Percentiles rank a stretch among this genome's conserved stretches.
Evolutionary conservation across 2,113 vertebrate species (phyloP).

Genomic region (Hipposideros armiger): DNA sequence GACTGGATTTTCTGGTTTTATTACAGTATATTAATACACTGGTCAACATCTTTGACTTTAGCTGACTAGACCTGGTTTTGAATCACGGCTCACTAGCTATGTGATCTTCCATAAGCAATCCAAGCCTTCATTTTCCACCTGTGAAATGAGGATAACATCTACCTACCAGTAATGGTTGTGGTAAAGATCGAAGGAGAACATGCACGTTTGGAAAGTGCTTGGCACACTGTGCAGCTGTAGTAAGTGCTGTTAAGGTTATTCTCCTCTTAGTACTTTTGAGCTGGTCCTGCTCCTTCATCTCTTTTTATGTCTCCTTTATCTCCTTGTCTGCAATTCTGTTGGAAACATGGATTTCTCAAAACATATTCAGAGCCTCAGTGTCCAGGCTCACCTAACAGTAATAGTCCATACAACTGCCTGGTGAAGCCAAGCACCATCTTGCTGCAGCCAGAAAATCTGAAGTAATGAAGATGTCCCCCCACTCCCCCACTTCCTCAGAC

Average conservation of each 20-base stretch:
- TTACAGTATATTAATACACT: background rate
- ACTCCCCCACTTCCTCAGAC: too few species aligned
- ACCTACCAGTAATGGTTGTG: background rate
- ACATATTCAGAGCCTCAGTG: background rate
- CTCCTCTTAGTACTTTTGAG: background rate
- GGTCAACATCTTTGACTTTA: background rate
- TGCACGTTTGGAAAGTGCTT: background rate
- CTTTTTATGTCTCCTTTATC: background rate
- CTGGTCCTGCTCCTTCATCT: background rate
- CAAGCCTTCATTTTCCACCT: background rate
- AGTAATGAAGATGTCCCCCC: background rate
- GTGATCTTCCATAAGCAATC: background rate
- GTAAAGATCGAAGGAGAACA: background rate
- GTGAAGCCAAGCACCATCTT: background rate
- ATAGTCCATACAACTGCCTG: accelerated
- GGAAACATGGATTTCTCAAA: background rate
- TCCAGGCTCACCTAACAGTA: background rate
- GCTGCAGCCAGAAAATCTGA: background rate
- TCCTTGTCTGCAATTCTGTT: background rate
- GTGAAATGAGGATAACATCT: background rate
- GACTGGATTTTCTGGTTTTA: background rate
- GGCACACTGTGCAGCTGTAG: background rate
- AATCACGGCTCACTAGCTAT: background rate
- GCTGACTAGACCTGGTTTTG: background rate
- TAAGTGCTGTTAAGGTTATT: background rate